phyloP scores from a whole-genome alignment of 2,797 vertebrate genomes.

The Muscicapa striata region DNA sequence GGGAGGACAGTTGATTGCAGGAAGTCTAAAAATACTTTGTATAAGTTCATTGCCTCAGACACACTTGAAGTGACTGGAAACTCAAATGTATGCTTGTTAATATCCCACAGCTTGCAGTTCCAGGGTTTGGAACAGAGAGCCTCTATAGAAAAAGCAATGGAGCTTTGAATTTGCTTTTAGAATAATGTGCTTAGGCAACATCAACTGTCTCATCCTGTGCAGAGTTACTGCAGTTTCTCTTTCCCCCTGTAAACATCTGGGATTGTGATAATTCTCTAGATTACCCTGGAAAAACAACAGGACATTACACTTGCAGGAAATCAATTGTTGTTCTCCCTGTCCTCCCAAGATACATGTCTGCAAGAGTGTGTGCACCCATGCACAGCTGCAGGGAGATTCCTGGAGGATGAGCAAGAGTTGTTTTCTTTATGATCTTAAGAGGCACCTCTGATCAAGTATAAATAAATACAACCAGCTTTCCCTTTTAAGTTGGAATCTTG shows the following conservation, averaged over 20 bases:
- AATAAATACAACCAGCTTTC: background rate
- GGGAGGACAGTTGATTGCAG: constrained; percentile 56
- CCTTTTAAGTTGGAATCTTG: background rate
- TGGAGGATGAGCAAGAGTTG: background rate
- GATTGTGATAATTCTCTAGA: constrained; percentile 26
- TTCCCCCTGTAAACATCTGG: constrained; percentile 22
- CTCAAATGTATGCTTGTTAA: background rate
- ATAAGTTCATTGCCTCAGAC: constrained; percentile 22
- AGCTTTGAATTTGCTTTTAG: background rate
- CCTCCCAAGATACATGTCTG: background rate
- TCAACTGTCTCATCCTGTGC: background rate
- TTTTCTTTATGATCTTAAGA: background rate
- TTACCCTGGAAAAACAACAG: constrained; percentile 34
- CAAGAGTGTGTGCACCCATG: background rate
- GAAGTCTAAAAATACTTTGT: constrained; percentile 71
- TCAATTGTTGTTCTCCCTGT: constrained; percentile 22
- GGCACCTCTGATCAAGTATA: background rate
- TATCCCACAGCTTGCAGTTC: background rate
- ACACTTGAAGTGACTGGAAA: constrained; percentile 30
- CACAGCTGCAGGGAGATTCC: background rate
- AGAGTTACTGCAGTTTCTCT: background rate
- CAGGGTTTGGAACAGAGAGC: background rate
- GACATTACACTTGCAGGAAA: constrained; percentile 15
- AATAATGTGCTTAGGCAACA: background rate
- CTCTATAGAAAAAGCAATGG: background rate